phyloP scores from a whole-genome alignment of 2,113 vertebrate genomes.

The Erinaceus europaeus region DNA sequence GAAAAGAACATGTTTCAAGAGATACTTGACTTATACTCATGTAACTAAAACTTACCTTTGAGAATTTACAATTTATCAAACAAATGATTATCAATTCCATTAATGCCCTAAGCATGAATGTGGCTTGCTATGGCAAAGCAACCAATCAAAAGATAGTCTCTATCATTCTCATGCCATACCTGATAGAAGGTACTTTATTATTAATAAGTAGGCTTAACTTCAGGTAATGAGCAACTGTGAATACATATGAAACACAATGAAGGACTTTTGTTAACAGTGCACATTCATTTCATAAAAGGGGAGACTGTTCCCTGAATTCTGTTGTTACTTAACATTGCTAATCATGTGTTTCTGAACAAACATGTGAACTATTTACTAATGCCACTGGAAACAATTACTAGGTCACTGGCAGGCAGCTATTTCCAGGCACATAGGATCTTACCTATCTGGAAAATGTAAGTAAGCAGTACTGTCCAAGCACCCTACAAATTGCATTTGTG shows the following conservation, averaged over 20 bases:
- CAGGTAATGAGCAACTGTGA: neutral
- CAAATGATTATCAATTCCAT: neutral
- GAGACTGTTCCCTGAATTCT: neutral
- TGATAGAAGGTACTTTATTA: neutral
- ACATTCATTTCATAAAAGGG: neutral
- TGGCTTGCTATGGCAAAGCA: too few species aligned
- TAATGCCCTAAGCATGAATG: accelerated
- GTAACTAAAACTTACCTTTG: neutral
- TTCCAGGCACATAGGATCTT: neutral
- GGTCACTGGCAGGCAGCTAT: neutral
- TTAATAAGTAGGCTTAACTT: neutral
- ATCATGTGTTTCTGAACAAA: neutral
- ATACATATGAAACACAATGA: neutral
- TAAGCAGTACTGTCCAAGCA: accelerated
- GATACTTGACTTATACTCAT: neutral
- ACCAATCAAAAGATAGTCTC: too few species aligned
- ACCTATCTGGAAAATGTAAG: too few species aligned
- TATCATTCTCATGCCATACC: neutral
- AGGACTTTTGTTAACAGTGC: neutral
- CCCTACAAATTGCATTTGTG: accelerated
- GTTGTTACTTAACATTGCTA: neutral
- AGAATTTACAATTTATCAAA: neutral
- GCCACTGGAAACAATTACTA: neutral
- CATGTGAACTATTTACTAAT: neutral
- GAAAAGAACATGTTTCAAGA: neutral